A percentile compares a stretch with the other conserved stretches of the same genome.
phyloP scores from a whole-genome alignment of 2,888 invertebrate genomes.

The Digitonthophagus gazella region DNA sequence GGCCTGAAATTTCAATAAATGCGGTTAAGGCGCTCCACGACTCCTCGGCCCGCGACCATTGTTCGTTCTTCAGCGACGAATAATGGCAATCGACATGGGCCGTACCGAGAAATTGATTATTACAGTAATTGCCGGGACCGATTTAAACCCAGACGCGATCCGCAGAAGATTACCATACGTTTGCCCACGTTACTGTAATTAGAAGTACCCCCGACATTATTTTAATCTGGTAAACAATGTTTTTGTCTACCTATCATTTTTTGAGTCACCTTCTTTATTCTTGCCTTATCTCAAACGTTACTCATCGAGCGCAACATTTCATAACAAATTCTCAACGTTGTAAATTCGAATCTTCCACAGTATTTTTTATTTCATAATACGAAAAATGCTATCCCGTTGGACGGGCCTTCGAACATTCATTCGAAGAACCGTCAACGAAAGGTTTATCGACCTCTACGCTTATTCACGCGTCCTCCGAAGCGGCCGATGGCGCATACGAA shows the following conservation, averaged over 20 bases:
- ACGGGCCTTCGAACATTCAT: neutral
- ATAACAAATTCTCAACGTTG: too few species aligned
- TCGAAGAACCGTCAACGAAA: neutral
- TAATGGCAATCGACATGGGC: neutral
- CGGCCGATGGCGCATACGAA: neutral
- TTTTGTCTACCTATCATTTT: too few species aligned
- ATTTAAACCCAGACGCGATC: neutral
- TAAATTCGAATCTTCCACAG: neutral
- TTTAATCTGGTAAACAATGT: too few species aligned
- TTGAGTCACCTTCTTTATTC: too few species aligned
- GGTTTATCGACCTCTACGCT: neutral
- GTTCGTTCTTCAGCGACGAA: neutral
- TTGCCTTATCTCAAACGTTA: too few species aligned
- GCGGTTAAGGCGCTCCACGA: neutral
- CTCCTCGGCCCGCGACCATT: neutral
- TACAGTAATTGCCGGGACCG: neutral
- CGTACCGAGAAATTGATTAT: neutral
- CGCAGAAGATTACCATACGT: neutral
- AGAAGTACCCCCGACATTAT: too few species aligned
- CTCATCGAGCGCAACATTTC: too few species aligned
- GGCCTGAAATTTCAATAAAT: neutral
- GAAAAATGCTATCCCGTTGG: neutral
- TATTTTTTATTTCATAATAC: neutral
- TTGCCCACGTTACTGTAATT: neutral
- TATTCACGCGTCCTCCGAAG: neutral